phyloP scores from a whole-genome alignment of 1,140 invertebrate species.

The Aphelenchoides avenae region DNA sequence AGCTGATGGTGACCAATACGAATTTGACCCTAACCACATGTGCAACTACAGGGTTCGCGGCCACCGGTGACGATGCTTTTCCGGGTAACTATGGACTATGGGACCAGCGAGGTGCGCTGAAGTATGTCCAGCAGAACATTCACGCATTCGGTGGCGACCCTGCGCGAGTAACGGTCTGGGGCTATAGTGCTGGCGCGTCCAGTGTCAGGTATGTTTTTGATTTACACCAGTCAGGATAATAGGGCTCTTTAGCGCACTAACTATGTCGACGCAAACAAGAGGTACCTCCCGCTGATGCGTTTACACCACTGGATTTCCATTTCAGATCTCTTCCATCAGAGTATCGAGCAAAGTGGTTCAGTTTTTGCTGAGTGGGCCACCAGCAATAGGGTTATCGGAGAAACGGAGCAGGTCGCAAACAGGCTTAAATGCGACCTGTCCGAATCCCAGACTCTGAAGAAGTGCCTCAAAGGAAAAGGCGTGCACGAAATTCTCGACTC shows the following conservation, averaged over 20 bases:
- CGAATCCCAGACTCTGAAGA: slow-evolving; percentile 12
- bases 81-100: slow-evolving; percentile 60
- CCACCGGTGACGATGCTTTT: slow-evolving; percentile 46
- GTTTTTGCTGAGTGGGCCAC: slow-evolving; percentile 22
- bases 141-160: slow-evolving; percentile 65
- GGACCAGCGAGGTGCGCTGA: slow-evolving; percentile 56
- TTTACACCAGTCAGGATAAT: slow-evolving; percentile 6
- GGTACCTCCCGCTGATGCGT: too few species aligned
- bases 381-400: slow-evolving; percentile 8
- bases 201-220: slow-evolving; percentile 15
- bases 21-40: too few species aligned
- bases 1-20: too few species aligned
- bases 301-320: too few species aligned
- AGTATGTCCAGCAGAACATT: slow-evolving; percentile 62
- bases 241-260: slow-evolving; percentile 12
- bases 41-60: slow-evolving; percentile 40
- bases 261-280: not conserved
- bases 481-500: slow-evolving; percentile 29
- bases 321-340: slow-evolving; percentile 31
- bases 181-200: slow-evolving; percentile 24
- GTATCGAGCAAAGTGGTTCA: slow-evolving; percentile 31
- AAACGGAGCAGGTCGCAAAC: slow-evolving; percentile 27
- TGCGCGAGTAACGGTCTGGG: slow-evolving; percentile 12
- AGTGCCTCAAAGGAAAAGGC: slow-evolving; percentile 23
- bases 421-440: slow-evolving; percentile 15